A percentile compares a stretch with the other conserved stretches of the same genome.
These are phyloP conservation scores for Diploptera punctata DNA, from an alignment of 2,888 invertebrate genomes.

Conservation along the genomic window DNA sequence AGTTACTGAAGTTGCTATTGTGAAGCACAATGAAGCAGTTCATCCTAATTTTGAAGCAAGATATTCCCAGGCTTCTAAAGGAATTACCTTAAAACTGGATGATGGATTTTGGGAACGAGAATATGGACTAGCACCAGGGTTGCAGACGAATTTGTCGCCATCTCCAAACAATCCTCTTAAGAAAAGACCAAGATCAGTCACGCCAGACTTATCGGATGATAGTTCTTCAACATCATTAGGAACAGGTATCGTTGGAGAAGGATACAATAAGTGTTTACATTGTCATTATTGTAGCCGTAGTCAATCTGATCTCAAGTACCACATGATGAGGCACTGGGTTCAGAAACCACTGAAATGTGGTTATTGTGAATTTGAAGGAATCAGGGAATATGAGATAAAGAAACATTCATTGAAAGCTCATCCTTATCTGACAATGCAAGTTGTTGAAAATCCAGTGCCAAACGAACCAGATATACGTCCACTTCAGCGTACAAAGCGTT, in stretches of 20 bases:
- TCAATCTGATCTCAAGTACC: conserved; percentile 52
- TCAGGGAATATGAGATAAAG: conserved; percentile 38
- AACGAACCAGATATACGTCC: conserved; percentile 30
- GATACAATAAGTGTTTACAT: conserved; percentile 49
- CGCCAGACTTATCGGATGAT: background rate
- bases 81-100: conserved; percentile 14
- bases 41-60: conserved; percentile 45
- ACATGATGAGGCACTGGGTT: conserved; percentile 58
- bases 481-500: conserved; percentile 1
- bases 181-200: background rate
- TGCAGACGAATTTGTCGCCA: background rate
- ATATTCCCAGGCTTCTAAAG: background rate
- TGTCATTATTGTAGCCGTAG: conserved; percentile 50
- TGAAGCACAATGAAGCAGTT: conserved; percentile 50
- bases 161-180: background rate
- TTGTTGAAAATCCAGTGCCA: conserved; percentile 25
- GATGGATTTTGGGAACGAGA: conserved; percentile 36
- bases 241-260: background rate
- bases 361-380: conserved; percentile 51
- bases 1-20: conserved; percentile 48
- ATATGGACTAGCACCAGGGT: conserved; percentile 25
- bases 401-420: conserved; percentile 33
- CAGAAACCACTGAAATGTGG: conserved; percentile 57
- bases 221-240: background rate
- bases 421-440: conserved; percentile 8